phyloP scores from a whole-genome alignment of 1,140 invertebrate genomes.

The Hylaeus volcanicus region DNA sequence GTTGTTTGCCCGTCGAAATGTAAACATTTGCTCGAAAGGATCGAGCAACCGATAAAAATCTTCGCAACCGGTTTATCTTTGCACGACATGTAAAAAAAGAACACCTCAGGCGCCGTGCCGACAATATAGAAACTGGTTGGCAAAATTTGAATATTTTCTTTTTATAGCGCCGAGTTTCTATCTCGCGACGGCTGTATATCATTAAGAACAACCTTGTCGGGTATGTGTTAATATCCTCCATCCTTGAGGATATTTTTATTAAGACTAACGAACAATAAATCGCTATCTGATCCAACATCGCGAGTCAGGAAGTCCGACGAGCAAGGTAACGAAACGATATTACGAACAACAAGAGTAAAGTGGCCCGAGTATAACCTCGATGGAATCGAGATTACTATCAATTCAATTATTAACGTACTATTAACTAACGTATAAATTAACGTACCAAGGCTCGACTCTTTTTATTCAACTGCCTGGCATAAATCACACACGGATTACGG shows the following conservation, averaged over 20 bases:
- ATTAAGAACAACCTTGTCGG: constrained; percentile 24
- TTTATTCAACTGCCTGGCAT: too few relatives aligned
- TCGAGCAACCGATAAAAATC: neutral
- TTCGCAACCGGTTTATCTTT: constrained; percentile 39
- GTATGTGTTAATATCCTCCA: constrained; percentile 18
- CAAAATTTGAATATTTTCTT: constrained; percentile 53
- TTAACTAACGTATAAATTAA: too few relatives aligned
- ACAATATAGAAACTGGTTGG: constrained; percentile 28
- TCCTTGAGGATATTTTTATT: constrained; percentile 1
- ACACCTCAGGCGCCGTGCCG: neutral
- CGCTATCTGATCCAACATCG: neutral
- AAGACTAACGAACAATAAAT: neutral
- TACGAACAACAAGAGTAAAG: neutral
- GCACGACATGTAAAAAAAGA: neutral
- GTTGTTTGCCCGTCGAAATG: neutral
- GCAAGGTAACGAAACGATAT: neutral
- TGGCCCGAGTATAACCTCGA: too few relatives aligned
- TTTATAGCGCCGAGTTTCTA: constrained; percentile 17
- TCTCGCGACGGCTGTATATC: neutral
- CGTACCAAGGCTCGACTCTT: too few relatives aligned
- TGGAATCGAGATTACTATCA: too few relatives aligned
- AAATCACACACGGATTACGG: too few relatives aligned
- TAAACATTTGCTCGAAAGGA: constrained; percentile 2
- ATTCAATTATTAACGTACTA: too few relatives aligned
- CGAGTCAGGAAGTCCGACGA: neutral